Evolutionary conservation across 2,797 vertebrate genomes (phyloP).

Genomic region (Falco biarmicus): DNA sequence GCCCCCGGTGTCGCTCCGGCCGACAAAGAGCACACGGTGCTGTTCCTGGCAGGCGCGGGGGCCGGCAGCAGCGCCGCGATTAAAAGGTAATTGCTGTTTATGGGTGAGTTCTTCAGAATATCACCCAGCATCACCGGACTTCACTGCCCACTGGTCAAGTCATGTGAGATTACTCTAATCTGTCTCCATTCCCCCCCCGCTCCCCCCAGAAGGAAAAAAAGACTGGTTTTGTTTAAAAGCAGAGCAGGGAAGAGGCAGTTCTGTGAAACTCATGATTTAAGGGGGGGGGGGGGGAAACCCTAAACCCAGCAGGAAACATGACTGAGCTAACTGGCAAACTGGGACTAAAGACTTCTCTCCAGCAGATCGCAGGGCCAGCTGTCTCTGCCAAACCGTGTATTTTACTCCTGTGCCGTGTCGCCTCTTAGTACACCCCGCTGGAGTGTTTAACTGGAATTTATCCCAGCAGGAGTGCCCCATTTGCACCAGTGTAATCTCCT

Average conservation of each 20-base stretch:
- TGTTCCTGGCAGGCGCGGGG: not conserved
- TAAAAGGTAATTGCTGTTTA: slow-evolving; percentile 74
- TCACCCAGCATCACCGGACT: slow-evolving; percentile 19
- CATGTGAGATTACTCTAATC: slow-evolving; percentile 37
- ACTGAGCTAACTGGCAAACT: not conserved
- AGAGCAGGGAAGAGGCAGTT: not conserved
- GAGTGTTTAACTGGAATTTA: not conserved
- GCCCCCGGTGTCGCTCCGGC: not conserved
- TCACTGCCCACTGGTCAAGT: not conserved
- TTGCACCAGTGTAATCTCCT: not conserved
- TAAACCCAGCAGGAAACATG: not conserved
- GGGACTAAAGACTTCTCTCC: not conserved
- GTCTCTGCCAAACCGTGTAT: not conserved
- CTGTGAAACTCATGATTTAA: slow-evolving; percentile 5
- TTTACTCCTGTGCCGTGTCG: not conserved
- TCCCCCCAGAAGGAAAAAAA: not conserved
- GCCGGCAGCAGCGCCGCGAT: not conserved
- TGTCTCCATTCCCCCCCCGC: not conserved
- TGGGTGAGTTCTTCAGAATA: slow-evolving; percentile 53
- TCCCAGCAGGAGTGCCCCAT: not conserved
- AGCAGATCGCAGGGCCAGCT: not conserved
- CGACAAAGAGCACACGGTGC: slow-evolving; percentile 48
- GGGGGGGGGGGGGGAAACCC: not conserved
- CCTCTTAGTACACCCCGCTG: fast-evolving
- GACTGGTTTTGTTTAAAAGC: not conserved